A percentile compares a stretch with the other conserved stretches of the same genome.
Conservation (phyloP, 2,113 vertebrate species). For the Colius striatus region DNA sequence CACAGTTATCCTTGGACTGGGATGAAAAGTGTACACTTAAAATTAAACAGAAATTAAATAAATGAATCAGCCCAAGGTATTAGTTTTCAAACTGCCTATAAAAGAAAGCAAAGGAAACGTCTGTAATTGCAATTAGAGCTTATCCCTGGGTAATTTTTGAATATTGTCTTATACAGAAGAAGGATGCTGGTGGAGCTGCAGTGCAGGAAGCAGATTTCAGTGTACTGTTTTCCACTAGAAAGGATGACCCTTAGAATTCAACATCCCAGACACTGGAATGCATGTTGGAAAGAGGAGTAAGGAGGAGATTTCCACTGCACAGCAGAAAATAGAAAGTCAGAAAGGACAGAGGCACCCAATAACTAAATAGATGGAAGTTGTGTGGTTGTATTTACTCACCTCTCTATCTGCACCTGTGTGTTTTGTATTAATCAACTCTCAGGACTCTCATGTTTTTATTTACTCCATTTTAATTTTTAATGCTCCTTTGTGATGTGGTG, state of each 20-base stretch:
- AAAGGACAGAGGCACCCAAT: no score
- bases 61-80: not conserved
- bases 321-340: not conserved
- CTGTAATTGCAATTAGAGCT: not conserved
- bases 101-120: not conserved
- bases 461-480: not conserved
- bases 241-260: not conserved
- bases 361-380: fast-evolving
- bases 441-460: not conserved
- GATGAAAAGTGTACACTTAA: not conserved
- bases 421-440: not conserved
- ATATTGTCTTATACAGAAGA: not conserved
- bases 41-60: not conserved
- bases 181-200: not conserved
- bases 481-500: not conserved
- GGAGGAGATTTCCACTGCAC: not conserved
- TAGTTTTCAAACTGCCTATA: not conserved
- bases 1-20: fast-evolving
- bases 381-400: fast-evolving
- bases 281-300: not conserved
- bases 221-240: not conserved
- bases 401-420: fast-evolving
- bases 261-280: fast-evolving
- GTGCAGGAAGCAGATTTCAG: not conserved
- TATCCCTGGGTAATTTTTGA: not conserved